Percentiles rank a stretch among this genome's conserved stretches.
Conservation (phyloP, 2,113 vertebrate species). For the Oncorhynchus mykiss region DNA sequence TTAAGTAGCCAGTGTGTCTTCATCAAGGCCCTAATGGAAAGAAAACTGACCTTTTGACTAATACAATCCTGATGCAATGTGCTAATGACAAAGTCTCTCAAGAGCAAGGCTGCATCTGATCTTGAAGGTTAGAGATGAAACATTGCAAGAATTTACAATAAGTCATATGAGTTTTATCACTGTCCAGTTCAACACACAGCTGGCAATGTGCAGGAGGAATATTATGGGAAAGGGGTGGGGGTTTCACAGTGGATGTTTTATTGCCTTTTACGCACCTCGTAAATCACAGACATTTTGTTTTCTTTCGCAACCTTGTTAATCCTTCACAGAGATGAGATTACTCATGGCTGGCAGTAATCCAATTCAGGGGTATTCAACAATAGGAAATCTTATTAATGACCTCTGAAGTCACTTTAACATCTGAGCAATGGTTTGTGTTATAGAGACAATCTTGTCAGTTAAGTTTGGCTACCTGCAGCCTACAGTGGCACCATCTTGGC, state of each 20-base stretch:
- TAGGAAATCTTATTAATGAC: conserved; percentile 31
- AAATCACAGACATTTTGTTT: conserved; percentile 47
- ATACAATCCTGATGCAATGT: conserved; percentile 53
- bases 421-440: conserved; percentile 9
- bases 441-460: no score
- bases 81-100: conserved; percentile 58
- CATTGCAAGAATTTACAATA: conserved; percentile 57
- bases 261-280: conserved; percentile 47
- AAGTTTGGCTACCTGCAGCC: no score
- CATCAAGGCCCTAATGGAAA: conserved; percentile 29
- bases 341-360: conserved; percentile 26
- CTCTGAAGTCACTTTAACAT: conserved; percentile 17
- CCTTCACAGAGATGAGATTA: conserved; percentile 31
- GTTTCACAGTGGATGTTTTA: conserved; percentile 55
- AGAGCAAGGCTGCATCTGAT: conserved; percentile 65
- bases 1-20: no score
- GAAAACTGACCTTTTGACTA: conserved; percentile 72
- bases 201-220: conserved; percentile 25
- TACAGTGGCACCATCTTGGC: no score
- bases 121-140: conserved; percentile 73
- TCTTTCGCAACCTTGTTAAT: conserved; percentile 27
- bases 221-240: conserved; percentile 13
- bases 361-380: conserved; percentile 28
- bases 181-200: conserved; percentile 45
- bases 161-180: conserved; percentile 45